Evolutionary conservation across 2,888 invertebrate species (phyloP), one percentile per base, ranked within the genome.

Genomic region (Amorpha juglandis): DNA sequence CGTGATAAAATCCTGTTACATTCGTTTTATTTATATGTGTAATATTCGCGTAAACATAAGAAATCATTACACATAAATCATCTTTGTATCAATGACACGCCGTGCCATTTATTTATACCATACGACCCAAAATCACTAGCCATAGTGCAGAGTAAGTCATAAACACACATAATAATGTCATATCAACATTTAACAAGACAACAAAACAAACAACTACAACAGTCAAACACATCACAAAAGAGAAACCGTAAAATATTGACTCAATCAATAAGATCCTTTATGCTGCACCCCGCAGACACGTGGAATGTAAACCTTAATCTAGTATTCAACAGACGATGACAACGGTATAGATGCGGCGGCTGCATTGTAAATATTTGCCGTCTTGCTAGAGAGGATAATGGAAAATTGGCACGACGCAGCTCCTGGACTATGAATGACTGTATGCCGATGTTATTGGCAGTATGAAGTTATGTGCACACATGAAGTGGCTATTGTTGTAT

Each of bases 361-460:
- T 63, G 65, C 65, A 66, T 63, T 68, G 68, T 66, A 69, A 69
- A 71, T 67, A 69, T 68, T 70, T 67, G 67, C 53, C 64, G 33
- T 64, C 64, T 67, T 67, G 50, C 51, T 53, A 27, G 45, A 45
- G 35, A 35, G 50, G 67, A 67, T 69, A 69, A 67, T 69, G 67
- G 65, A 66, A 67, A 67, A 68, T 70, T 64, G 68, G 64, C 65
- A 67, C 65, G 58, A 52, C 67, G 53, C 64, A 65, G 21, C 76
- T 80, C 81, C 75, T 84, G 78, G 78, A 78, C 84, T 83, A 84
- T 85, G 80, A 83, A 87, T 86, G 42, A 21, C 42, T 53, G 38
- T 50, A 48, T 7, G 19, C 35, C 14, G 62, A 35, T 27, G 52
- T 47, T 64, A 51, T 35, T 50, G 21, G 52, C 38, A 51, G 35